These are phyloP conservation scores for Xenops minutus DNA, from an alignment of 2,797 vertebrate genomes.

Conservation along the genomic window DNA sequence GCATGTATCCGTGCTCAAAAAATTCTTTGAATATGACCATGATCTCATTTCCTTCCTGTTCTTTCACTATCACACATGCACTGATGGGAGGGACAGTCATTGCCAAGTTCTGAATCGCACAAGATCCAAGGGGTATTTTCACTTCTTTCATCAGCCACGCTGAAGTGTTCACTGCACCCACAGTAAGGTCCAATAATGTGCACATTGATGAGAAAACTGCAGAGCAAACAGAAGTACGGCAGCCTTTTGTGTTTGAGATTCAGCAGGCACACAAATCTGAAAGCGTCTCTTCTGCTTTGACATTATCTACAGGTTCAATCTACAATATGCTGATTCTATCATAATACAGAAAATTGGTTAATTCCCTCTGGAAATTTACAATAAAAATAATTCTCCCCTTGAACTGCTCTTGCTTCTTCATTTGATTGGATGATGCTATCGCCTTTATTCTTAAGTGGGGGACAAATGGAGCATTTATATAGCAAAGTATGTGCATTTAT, in stretches of 20 bases:
- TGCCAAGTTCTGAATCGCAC: background rate
- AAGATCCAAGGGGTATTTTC: conserved; percentile 35
- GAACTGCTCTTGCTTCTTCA: conserved; percentile 81
- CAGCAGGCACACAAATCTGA: conserved; percentile 63
- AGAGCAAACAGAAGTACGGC: conserved; percentile 61
- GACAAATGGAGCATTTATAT: conserved; percentile 47
- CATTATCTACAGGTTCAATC: conserved; percentile 84
- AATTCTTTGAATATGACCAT: background rate
- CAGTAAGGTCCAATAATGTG: conserved; percentile 54
- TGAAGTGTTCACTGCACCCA: conserved; percentile 44
- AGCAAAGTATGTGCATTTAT: conserved; percentile 29
- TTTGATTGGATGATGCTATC: conserved; percentile 92
- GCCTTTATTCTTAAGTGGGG: conserved; percentile 71
- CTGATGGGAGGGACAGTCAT: background rate
- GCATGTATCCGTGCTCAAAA: background rate
- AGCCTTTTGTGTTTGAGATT: conserved; percentile 75
- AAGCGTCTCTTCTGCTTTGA: conserved; percentile 73
- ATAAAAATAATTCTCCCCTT: conserved; percentile 88
- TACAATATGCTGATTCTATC: conserved; percentile 92
- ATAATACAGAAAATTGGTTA: conserved; percentile 90
- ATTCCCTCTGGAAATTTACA: conserved; percentile 84
- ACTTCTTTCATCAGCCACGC: conserved; percentile 36
- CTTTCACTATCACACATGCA: background rate
- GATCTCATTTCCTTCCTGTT: conserved; percentile 15
- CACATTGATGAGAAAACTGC: conserved; percentile 62